A percentile compares a stretch with the other conserved stretches of the same genome.
Conservation (phyloP, 2,888 invertebrate genomes). For the Drosophila meridionalis region DNA sequence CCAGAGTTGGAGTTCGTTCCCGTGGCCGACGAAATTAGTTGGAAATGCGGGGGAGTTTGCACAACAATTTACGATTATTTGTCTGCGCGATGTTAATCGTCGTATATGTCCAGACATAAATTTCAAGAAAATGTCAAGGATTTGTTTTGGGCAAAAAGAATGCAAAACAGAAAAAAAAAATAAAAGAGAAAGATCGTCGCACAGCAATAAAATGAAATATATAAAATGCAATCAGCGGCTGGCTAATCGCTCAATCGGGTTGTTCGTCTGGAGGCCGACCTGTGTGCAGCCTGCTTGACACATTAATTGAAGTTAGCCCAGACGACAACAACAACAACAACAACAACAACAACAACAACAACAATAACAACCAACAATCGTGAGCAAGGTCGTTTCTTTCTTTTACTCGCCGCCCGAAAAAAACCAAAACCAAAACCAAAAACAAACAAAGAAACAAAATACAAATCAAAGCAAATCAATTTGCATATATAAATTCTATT, state of each 20-base stretch:
- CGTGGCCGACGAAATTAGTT: constrained; percentile 55
- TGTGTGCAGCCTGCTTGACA: constrained; percentile 53
- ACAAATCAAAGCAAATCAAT: constrained; percentile 34
- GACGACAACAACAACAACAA: constrained; percentile 4
- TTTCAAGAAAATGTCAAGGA: constrained; percentile 71
- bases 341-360: constrained; percentile 2
- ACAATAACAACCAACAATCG: constrained; percentile 26
- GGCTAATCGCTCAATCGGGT: constrained; percentile 59
- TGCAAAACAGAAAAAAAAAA: too few species aligned
- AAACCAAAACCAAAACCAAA: too few species aligned
- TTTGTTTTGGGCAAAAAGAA: constrained; percentile 29
- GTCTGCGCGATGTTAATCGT: constrained; percentile 62
- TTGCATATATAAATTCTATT: constrained; percentile 72
- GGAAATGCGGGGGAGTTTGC: constrained; percentile 62
- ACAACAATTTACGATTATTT: constrained; percentile 74
- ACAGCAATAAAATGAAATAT: constrained; percentile 44
- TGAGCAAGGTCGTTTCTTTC: constrained; percentile 63
- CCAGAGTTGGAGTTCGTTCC: constrained; percentile 3
- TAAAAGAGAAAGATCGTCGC: constrained; percentile 40
- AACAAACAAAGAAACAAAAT: constrained; percentile 12
- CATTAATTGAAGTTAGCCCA: constrained; percentile 64
- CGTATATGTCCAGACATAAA: constrained; percentile 56
- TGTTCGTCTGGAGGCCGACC: constrained; percentile 37
- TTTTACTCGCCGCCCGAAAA: constrained; percentile 28
- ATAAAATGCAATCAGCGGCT: constrained; percentile 66